Evolutionary conservation across 2,888 invertebrate genomes (phyloP).

Genomic region (Himalopsyche japonica): DNA sequence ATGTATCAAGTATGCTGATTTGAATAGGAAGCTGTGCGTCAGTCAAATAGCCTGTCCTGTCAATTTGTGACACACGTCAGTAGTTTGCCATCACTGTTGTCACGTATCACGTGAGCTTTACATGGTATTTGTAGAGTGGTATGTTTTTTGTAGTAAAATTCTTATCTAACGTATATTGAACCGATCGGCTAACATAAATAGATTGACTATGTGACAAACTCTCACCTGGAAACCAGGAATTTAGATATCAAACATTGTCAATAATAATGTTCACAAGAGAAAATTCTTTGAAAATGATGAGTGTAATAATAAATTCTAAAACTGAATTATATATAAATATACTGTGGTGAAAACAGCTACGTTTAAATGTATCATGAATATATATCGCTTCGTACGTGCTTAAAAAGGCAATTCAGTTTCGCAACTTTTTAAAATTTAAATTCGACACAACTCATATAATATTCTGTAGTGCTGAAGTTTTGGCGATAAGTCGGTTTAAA

Average conservation of each 20-base stretch:
- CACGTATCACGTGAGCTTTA: slow-evolving; percentile 1
- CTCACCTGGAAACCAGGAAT: neutral
- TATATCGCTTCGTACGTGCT: too few species aligned
- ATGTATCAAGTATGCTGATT: neutral
- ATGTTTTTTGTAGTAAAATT: neutral
- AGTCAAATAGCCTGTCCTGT: neutral
- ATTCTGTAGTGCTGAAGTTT: too few species aligned
- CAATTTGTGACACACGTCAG: neutral
- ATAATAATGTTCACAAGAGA: neutral
- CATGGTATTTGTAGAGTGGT: neutral
- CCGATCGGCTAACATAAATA: neutral
- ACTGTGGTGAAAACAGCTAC: too few species aligned
- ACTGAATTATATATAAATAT: too few species aligned
- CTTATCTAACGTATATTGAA: neutral
- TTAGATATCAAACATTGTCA: neutral
- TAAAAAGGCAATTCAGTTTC: too few species aligned
- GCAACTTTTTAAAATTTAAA: too few species aligned
- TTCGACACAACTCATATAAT: too few species aligned
- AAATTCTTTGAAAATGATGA: too few species aligned
- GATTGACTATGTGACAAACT: neutral
- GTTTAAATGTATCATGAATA: too few species aligned
- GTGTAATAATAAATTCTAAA: too few species aligned
- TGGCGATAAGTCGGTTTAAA: too few species aligned
- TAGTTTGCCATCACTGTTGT: neutral
- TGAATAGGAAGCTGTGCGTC: neutral